Base-by-base conservation (phyloP, 2,113 vertebrate genomes). In the Silurus asotus region DNA sequence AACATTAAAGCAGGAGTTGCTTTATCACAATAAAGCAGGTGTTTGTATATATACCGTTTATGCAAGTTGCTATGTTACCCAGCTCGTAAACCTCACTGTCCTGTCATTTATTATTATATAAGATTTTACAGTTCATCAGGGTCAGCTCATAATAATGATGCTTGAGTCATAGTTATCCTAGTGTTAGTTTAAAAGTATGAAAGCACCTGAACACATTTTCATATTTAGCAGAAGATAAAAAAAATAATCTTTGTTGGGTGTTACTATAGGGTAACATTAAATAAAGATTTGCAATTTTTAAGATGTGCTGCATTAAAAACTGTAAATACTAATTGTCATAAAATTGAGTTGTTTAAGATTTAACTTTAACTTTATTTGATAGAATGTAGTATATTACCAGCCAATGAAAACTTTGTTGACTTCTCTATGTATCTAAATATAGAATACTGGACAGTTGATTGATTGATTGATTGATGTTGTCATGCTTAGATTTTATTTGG, bases 51-150 rank as follows among this genome's bases (percentile, higher is more conserved):
- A 17, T n/a, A n/a, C n/a, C 85, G 84, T 87, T 75, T 88, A 74
- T 51, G 56, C 56, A 58, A 77, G 89, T 89, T 86, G 86, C 87
- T 84, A 86, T n/a, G 88, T 72, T 67, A 82, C 61, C 37, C 62
- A 25, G 53, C 11, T 56, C 77, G 81, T 87, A 76, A 87, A 88
- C 6, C 70, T 75, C 45, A 76, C 55, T 51, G 61, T 53, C 61
- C 67, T 56, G 20, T 72, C 48, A 64, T 64, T 77, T 14, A 80
- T 59, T 74, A 84, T 84, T 79, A 59, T 61, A 51, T 65, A 25
- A 62, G 37, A n/a, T 53, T 75, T 75, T 51, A 75, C 48, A 75
- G n/a, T 72, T 25, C 53, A 67, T 74, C 56, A 19, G 48, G 28
- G 8, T 7, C 59, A 53, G 45, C 83, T 62, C 23, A 64, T 28